A percentile compares a stretch with the other conserved stretches of the same genome.
These are phyloP conservation scores for Drosophila cyrtoloma DNA, from an alignment of 2,888 invertebrate species.

Conservation along the genomic window DNA sequence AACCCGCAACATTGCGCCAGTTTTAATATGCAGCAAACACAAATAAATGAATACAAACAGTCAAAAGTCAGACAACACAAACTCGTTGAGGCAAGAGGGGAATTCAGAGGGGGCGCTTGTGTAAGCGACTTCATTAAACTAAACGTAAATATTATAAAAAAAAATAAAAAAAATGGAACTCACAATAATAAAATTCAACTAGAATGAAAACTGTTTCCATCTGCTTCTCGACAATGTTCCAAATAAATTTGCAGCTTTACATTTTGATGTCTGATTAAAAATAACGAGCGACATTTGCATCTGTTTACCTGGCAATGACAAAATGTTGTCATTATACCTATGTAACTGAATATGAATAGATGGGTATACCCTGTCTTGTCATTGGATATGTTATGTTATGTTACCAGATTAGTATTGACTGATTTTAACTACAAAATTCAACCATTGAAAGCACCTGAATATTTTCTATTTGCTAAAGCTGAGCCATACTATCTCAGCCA, in stretches of 20 bases:
- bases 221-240: conserved; percentile 20
- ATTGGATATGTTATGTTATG: neutral
- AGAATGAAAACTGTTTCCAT: conserved; percentile 29
- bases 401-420: neutral
- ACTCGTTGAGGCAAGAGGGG: neutral
- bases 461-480: neutral
- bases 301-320: conserved; percentile 53
- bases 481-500: neutral
- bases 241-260: conserved; percentile 41
- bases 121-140: conserved; percentile 65
- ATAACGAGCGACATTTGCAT: conserved; percentile 61
- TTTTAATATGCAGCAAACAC: conserved; percentile 29
- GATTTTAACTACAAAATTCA: neutral
- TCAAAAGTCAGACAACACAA: conserved; percentile 24
- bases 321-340: conserved; percentile 12
- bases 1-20: conserved; percentile 15
- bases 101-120: neutral
- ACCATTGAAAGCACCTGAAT: neutral
- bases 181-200: conserved; percentile 38
- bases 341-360: neutral
- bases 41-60: conserved; percentile 35
- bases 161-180: conserved; percentile 7
- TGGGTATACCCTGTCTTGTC: neutral
- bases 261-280: conserved; percentile 76
- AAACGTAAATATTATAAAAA: conserved; percentile 52